Evolutionary conservation across 2,113 vertebrate genomes (phyloP).

Genomic region (Bombycilla garrulus): DNA sequence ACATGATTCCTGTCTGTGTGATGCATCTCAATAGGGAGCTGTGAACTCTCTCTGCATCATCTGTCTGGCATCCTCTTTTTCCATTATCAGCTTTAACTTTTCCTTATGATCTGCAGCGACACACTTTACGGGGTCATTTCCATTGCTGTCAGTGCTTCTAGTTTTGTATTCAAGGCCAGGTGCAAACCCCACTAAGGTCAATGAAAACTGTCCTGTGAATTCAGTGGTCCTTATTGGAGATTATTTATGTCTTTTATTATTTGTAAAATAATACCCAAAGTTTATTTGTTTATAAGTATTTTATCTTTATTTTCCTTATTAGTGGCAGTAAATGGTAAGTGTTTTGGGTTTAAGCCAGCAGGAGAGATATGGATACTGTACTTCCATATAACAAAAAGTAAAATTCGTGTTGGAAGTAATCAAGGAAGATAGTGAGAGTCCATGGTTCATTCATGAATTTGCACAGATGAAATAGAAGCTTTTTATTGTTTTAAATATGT

Average conservation of each 20-base stretch:
- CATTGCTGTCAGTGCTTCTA: not conserved
- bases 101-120: not conserved
- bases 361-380: not conserved
- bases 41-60: not conserved
- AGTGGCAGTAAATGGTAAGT: not conserved
- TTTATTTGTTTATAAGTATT: not conserved
- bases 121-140: constrained; percentile 19
- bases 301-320: not conserved
- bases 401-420: not conserved
- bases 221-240: not conserved
- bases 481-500: not conserved
- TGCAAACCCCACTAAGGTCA: not conserved
- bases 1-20: not conserved
- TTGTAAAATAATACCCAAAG: not conserved
- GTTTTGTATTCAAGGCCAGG: not conserved
- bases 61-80: not conserved
- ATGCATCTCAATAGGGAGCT: not conserved
- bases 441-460: not conserved
- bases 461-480: not conserved
- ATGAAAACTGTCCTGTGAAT: not conserved
- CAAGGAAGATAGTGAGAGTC: not conserved
- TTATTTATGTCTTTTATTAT: not conserved
- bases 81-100: not conserved
- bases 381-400: not conserved
- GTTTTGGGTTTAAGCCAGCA: not conserved